Evolutionary conservation across 2,113 vertebrate genomes (phyloP).

Genomic region (Microcebus griseorufus): DNA sequence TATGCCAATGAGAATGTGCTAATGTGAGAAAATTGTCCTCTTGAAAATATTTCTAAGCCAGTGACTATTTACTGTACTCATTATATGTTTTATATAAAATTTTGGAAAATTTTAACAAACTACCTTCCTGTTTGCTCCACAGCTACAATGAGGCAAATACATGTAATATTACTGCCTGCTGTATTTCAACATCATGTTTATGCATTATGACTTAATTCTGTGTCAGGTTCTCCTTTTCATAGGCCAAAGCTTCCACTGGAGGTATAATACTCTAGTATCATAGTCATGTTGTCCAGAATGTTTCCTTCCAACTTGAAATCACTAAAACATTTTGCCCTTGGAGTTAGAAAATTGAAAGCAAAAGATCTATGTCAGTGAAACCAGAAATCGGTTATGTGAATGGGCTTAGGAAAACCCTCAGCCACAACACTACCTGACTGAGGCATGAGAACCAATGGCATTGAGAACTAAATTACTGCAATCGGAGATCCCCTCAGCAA

Average conservation of each 20-base stretch:
- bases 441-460: background rate
- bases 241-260: background rate
- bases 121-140: background rate
- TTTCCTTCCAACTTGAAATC: background rate
- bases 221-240: background rate
- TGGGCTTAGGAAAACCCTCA: background rate
- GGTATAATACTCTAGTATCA: background rate
- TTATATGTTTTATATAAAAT: background rate
- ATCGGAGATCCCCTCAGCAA: background rate
- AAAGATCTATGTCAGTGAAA: background rate
- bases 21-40: background rate
- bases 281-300: background rate
- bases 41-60: constrained; percentile 8
- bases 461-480: background rate
- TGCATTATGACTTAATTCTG: background rate
- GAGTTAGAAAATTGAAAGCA: background rate
- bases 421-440: background rate
- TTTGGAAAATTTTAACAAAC: background rate
- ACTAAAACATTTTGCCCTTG: background rate
- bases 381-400: background rate
- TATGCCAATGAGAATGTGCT: background rate
- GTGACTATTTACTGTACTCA: background rate
- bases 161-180: background rate
- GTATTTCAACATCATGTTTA: background rate
- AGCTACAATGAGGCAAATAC: background rate